These are phyloP conservation scores for Vulpes vulpes DNA, from an alignment of 2,113 vertebrate species.

Conservation along the genomic window DNA sequence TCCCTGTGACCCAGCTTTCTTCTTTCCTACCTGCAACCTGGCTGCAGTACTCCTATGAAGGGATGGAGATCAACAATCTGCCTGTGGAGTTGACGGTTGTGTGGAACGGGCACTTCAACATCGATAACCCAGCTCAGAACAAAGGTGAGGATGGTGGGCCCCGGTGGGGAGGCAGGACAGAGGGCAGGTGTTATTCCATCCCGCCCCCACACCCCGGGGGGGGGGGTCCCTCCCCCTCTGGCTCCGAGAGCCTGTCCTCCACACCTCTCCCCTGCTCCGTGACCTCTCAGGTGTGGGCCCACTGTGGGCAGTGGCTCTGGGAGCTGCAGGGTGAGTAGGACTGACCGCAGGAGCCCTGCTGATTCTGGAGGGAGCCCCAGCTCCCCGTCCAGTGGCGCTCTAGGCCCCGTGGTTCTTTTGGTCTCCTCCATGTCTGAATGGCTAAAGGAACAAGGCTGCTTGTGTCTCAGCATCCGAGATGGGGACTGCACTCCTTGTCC, in stretches of 20 bases:
- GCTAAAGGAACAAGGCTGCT: background rate
- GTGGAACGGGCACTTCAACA: constrained; percentile 99
- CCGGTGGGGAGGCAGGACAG: rapidly evolving
- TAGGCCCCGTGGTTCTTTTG: background rate
- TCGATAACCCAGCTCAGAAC: constrained; percentile 98
- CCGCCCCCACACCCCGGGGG: too few species aligned
- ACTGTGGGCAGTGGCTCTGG: background rate
- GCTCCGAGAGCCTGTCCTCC: background rate
- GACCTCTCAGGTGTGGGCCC: background rate
- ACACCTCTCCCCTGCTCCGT: background rate
- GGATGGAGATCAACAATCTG: constrained; percentile 98
- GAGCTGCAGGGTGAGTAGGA: background rate
- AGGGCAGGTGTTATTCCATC: too few species aligned
- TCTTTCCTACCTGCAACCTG: constrained; percentile 66
- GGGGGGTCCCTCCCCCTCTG: too few species aligned
- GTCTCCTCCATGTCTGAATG: background rate
- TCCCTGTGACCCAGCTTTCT: background rate
- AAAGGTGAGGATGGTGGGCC: constrained; percentile 91
- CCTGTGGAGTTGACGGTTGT: constrained; percentile 97
- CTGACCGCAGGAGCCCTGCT: background rate
- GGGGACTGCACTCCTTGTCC: too few species aligned
- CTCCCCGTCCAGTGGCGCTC: background rate
- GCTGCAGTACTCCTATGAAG: constrained; percentile 96
- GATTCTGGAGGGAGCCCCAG: background rate
- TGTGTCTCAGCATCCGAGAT: background rate